Conservation (phyloP, 2,797 vertebrate species). For the Lerista edwardsae region DNA sequence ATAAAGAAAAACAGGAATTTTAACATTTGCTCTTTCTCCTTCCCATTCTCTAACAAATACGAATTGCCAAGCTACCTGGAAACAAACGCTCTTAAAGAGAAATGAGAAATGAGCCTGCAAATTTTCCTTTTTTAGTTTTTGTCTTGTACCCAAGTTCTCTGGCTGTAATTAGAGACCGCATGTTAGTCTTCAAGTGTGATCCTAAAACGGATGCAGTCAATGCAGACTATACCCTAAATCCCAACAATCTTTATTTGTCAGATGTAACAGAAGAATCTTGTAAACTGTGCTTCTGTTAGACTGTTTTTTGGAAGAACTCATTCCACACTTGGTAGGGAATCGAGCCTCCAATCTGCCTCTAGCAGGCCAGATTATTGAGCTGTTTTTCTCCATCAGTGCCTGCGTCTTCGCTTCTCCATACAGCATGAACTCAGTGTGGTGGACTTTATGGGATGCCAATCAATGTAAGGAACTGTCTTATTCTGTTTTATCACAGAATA, state of each 20-base stretch:
- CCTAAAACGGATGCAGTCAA: constrained; percentile 15
- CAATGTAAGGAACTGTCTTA: not conserved
- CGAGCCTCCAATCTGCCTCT: too few relatives aligned
- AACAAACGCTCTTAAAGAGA: constrained; percentile 20
- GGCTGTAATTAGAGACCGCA: constrained; percentile 4
- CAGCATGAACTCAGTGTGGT: not conserved
- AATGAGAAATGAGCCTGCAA: constrained; percentile 24
- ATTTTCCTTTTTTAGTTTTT: constrained; percentile 6
- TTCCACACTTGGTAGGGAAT: constrained; percentile 32
- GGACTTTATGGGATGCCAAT: not conserved
- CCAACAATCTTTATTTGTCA: constrained; percentile 37
- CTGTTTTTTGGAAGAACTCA: constrained; percentile 8
- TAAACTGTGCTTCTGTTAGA: constrained; percentile 29
- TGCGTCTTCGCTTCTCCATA: not conserved
- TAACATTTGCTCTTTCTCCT: constrained; percentile 1
- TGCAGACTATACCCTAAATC: constrained; percentile 1
- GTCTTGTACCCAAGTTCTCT: not conserved
- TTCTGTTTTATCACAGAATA: not conserved
- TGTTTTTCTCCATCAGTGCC: not conserved
- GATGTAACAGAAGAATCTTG: constrained; percentile 13
- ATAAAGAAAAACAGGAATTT: constrained; percentile 4
- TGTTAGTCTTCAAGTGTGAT: constrained; percentile 20
- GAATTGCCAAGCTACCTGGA: constrained; percentile 18
- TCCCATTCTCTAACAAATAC: not conserved
- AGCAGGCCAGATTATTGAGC: not conserved